Evolutionary conservation across 2,113 vertebrate genomes (phyloP).

Genomic region (Galeopterus variegatus): DNA sequence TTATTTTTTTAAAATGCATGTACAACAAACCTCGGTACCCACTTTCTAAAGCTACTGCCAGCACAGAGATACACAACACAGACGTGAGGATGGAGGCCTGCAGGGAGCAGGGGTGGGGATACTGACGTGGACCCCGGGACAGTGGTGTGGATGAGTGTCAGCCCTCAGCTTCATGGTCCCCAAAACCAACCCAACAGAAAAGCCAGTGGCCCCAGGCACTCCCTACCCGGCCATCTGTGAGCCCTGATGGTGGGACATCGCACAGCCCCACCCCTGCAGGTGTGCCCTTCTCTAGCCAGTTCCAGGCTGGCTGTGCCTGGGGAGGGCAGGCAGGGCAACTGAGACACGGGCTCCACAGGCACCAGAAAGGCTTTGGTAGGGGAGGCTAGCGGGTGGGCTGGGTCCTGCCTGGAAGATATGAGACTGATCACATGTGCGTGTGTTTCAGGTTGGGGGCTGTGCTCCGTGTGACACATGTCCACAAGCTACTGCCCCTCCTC

Average conservation of each 20-base stretch:
- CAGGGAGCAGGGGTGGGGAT: background rate
- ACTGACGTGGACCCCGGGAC: background rate
- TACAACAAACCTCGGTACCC: background rate
- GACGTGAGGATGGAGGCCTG: background rate
- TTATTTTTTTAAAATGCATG: background rate
- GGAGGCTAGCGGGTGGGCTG: background rate
- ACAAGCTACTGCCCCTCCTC: background rate
- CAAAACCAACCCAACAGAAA: background rate
- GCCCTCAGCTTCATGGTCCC: background rate
- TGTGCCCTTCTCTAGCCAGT: background rate
- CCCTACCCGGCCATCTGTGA: too few species aligned
- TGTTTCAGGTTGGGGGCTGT: background rate
- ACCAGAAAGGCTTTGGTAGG: background rate
- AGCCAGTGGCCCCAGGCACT: background rate
- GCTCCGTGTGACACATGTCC: background rate
- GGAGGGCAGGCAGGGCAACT: background rate
- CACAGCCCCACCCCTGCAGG: background rate
- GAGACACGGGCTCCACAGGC: background rate
- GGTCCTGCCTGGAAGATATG: background rate
- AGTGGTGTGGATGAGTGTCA: background rate
- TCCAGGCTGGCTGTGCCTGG: background rate
- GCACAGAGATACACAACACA: background rate
- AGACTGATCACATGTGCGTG: background rate
- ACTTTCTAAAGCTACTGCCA: background rate
- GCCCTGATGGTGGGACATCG: accelerated